Conservation (phyloP, 2,113 vertebrate genomes). For the Manacus vitellinus region DNA sequence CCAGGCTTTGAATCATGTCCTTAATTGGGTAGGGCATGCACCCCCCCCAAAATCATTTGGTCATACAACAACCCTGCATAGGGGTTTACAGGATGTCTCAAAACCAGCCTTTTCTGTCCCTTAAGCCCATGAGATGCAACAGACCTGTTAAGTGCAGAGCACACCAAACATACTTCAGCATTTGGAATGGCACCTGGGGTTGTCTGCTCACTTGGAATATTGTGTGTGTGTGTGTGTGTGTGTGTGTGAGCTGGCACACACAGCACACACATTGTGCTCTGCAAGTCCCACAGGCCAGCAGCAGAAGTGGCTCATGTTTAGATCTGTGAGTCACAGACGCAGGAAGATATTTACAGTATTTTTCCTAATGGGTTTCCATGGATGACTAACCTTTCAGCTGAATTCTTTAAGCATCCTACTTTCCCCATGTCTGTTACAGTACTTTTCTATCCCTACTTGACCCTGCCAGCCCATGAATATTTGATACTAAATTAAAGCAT, state of each 20-base stretch:
- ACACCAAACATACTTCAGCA: rapidly evolving
- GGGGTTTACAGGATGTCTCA: neutral
- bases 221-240: too few species aligned
- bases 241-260: neutral
- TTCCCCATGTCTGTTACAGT: neutral
- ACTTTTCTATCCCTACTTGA: constrained; percentile 39
- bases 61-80: neutral
- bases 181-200: neutral
- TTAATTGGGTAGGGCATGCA: neutral
- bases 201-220: neutral
- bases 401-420: neutral
- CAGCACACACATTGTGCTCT: neutral
- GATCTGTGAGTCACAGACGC: neutral
- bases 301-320: neutral
- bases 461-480: constrained; percentile 14
- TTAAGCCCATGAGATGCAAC: neutral
- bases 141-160: neutral
- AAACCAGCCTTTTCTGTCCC: neutral
- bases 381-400: constrained; percentile 5
- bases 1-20: neutral
- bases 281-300: rapidly evolving
- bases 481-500: constrained; percentile 43
- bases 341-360: constrained; percentile 4
- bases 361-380: constrained; percentile 10
- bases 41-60: neutral